Evolutionary conservation across 2,113 vertebrate species (phyloP).

Genomic region (Echinops telfairi): DNA sequence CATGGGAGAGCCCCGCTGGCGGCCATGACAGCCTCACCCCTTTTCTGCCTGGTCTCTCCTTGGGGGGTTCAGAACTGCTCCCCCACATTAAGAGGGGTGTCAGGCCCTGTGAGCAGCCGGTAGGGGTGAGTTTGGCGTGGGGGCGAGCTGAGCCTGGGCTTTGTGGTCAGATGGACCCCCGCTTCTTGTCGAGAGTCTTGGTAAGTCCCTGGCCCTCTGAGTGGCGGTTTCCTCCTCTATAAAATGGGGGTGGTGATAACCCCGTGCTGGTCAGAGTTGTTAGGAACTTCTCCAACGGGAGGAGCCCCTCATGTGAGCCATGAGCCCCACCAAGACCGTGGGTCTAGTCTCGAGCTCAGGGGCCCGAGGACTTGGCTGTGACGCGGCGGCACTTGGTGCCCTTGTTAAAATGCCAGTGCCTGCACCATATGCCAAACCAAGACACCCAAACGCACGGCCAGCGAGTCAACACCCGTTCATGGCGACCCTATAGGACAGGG

Average conservation of each 20-base stretch:
- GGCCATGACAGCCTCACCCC: neutral
- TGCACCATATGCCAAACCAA: neutral
- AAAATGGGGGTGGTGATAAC: neutral
- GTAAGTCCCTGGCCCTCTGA: neutral
- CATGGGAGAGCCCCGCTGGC: neutral
- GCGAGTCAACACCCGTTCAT: too few species aligned
- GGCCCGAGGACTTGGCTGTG: neutral
- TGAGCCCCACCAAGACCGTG: rapidly evolving
- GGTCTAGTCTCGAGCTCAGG: neutral
- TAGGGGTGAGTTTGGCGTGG: neutral
- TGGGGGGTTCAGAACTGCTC: neutral
- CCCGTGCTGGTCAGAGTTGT: neutral
- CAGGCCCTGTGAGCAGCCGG: neutral
- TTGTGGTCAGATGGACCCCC: neutral
- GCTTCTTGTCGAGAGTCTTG: neutral
- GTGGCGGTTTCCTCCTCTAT: neutral
- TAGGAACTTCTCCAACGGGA: neutral
- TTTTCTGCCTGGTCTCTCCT: neutral
- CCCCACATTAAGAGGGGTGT: neutral
- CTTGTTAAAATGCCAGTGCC: slow-evolving; percentile 9
- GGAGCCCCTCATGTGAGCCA: neutral
- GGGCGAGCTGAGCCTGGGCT: neutral
- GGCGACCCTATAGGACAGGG: too few species aligned
- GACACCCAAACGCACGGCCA: too few species aligned
- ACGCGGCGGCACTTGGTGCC: rapidly evolving